Percentiles rank a stretch among this genome's conserved stretches.
phyloP scores from a whole-genome alignment of 2,113 vertebrate genomes.

The Hippocampus guttulatus region DNA sequence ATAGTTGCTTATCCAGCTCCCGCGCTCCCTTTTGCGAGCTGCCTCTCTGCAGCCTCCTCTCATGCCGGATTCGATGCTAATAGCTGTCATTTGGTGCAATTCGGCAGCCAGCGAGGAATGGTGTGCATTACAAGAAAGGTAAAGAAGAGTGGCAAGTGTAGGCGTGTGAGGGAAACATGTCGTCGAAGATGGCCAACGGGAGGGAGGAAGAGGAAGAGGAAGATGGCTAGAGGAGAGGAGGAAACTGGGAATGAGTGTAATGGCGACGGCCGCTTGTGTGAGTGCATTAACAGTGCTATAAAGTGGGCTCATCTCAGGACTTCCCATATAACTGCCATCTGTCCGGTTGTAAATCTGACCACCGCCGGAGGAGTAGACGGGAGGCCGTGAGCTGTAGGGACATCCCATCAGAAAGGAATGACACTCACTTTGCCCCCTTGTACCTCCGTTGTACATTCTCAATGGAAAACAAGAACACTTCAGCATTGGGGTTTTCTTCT shows the following conservation, averaged over 20 bases:
- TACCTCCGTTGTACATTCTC: constrained; percentile 34
- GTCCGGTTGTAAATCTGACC: constrained; percentile 92
- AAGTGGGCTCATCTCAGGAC: constrained; percentile 95
- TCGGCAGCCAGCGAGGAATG: constrained; percentile 64
- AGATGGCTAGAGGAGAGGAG: constrained; percentile 26
- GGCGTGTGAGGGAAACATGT: constrained; percentile 55
- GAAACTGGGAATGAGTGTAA: constrained; percentile 49
- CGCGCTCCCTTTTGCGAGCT: constrained; percentile 29
- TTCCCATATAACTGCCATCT: constrained; percentile 93
- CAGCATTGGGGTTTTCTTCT: neutral
- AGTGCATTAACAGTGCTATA: constrained; percentile 96
- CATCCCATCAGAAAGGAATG: constrained; percentile 59
- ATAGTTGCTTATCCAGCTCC: constrained; percentile 43
- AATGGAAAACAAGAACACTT: constrained; percentile 1
- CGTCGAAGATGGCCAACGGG: constrained; percentile 43
- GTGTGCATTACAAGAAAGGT: constrained; percentile 60
- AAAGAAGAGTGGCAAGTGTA: constrained; percentile 57
- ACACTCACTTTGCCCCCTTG: constrained; percentile 49
- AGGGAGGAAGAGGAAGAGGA: constrained; percentile 45
- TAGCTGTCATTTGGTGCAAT: constrained; percentile 91
- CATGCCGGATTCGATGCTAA: constrained; percentile 82
- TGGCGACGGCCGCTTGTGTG: constrained; percentile 86
- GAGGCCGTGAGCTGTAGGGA: constrained; percentile 71
- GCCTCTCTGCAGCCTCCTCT: constrained; percentile 35
- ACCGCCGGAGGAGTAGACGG: constrained; percentile 53